phyloP scores from a whole-genome alignment of 2,113 vertebrate species.

The Centropus bengalensis region DNA sequence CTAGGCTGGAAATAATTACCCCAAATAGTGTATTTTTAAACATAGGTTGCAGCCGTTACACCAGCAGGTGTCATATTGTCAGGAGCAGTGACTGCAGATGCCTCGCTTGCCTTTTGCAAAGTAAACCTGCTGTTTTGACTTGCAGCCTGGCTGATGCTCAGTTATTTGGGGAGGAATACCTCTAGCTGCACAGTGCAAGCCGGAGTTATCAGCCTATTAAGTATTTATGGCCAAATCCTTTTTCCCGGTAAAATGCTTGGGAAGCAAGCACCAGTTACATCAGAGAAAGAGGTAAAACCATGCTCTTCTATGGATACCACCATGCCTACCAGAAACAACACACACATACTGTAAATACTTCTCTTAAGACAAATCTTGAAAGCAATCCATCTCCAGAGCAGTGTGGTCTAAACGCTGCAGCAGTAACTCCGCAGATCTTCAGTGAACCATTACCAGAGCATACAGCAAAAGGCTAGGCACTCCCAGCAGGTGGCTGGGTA shows the following conservation, averaged over 20 bases:
- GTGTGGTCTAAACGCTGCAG: neutral
- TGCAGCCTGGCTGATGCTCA: constrained; percentile 13
- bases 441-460: neutral
- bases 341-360: neutral
- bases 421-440: neutral
- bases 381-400: neutral
- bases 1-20: constrained; percentile 22
- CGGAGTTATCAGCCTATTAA: constrained; percentile 26
- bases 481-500: no score
- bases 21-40: constrained; percentile 37
- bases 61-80: neutral
- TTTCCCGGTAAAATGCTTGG: neutral
- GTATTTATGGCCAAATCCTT: constrained; percentile 2
- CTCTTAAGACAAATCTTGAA: neutral
- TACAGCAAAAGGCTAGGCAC: neutral
- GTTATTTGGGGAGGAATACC: constrained; percentile 36
- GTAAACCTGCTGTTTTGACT: constrained; percentile 35
- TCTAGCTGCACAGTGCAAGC: neutral
- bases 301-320: neutral
- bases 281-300: neutral
- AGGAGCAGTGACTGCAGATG: neutral
- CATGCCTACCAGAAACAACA: neutral
- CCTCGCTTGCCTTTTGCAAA: neutral
- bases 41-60: constrained; percentile 34
- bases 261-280: neutral